Evolutionary conservation across 2,113 vertebrate genomes (phyloP).

Genomic region (Boulengeromyrus knoepffleri): DNA sequence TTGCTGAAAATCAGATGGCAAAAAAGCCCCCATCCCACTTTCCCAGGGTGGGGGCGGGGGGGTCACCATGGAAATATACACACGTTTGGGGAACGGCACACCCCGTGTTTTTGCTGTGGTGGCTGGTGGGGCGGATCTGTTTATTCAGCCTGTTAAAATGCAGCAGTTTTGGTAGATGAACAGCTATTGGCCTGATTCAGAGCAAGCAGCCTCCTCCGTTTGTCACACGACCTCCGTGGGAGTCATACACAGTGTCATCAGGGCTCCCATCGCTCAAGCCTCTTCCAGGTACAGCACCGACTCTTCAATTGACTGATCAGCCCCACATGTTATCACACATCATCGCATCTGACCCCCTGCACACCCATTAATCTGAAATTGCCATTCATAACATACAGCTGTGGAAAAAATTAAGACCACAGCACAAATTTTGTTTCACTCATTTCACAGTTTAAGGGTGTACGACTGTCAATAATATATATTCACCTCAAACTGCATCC

Average conservation of each 20-base stretch:
- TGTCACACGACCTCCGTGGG: neutral
- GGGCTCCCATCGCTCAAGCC: neutral
- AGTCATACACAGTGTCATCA: neutral
- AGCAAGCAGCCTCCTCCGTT: neutral
- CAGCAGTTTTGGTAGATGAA: neutral
- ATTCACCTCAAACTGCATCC: too few species aligned
- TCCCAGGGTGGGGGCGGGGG: neutral
- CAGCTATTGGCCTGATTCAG: neutral
- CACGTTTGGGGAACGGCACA: neutral
- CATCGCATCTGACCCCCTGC: neutral
- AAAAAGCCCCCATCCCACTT: neutral
- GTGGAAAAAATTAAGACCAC: too few species aligned
- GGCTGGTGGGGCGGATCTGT: neutral
- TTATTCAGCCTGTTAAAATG: neutral
- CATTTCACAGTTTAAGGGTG: too few species aligned
- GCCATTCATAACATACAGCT: neutral
- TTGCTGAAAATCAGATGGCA: neutral
- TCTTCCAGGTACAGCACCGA: too few species aligned
- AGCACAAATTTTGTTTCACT: too few species aligned
- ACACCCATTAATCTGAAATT: constrained; percentile 18
- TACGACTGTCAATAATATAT: too few species aligned
- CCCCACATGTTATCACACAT: neutral
- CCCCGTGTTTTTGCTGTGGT: neutral
- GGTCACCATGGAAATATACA: neutral
- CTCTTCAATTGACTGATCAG: neutral